A percentile compares a stretch with the other conserved stretches of the same genome.
These are phyloP conservation scores for Pollachius pollachius DNA, from an alignment of 2,113 vertebrate species.

Conservation along the genomic window DNA sequence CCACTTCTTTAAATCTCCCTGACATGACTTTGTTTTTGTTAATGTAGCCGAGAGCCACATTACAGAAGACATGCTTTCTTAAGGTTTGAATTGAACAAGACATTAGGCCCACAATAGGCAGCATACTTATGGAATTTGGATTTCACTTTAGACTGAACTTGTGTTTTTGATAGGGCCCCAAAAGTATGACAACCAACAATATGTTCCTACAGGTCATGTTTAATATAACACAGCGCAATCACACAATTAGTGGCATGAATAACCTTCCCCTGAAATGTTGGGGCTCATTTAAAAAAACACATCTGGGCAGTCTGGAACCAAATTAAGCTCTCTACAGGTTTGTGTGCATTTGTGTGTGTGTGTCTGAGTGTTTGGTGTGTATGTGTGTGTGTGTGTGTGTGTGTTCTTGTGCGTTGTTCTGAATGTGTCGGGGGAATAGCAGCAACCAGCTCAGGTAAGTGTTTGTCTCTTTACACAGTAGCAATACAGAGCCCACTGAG, in stretches of 20 bases:
- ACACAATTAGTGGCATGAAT: conserved; percentile 56
- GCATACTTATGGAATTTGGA: too few species aligned
- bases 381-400: conserved; percentile 8
- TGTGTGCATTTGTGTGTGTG: conserved; percentile 8
- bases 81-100: too few species aligned
- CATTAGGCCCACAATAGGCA: too few species aligned
- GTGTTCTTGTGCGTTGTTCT: conserved; percentile 30
- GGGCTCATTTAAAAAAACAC: conserved; percentile 27
- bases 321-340: conserved; percentile 25
- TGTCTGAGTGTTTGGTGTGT: conserved; percentile 18
- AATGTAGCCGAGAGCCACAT: too few species aligned
- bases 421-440: conserved; percentile 33
- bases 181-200: conserved; percentile 42
- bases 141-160: too few species aligned
- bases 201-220: conserved; percentile 60
- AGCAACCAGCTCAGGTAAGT: conserved; percentile 38
- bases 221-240: conserved; percentile 47
- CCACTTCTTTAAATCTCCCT: too few species aligned
- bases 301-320: conserved; percentile 38
- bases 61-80: too few species aligned
- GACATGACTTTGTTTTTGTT: too few species aligned
- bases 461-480: conserved; percentile 43
- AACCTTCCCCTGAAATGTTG: conserved; percentile 31
- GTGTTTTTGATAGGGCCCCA: neutral
- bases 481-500: conserved; percentile 54